Evolutionary conservation across 2,113 vertebrate species (phyloP), one percentile per base, ranked within the genome.

Genomic region (Cygnus buccinator): DNA sequence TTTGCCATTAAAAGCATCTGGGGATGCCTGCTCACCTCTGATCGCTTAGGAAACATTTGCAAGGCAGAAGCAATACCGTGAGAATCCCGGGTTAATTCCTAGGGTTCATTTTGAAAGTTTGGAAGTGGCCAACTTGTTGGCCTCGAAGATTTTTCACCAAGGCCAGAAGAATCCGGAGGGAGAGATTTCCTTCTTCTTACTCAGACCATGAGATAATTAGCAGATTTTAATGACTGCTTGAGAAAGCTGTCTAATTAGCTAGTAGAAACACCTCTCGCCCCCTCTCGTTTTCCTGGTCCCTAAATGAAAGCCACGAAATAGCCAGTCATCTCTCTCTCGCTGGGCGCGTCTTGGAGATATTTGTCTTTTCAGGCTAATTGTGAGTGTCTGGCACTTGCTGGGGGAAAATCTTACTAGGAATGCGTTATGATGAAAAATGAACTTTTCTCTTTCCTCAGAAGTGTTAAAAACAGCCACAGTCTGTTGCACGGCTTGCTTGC

Each of bases 201-300:
- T 92, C 37, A 89, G 87, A 82, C 93, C 65, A 46, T 28, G 84
- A 91, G 86, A 96, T 98, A 97, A 97, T 98, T 96, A 97, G 95
- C 71, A 67, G 90, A 95, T 95, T 97, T 95, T 93, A 97, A 97
- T 97, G 93, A 90, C 88, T 95, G 82, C 92, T 94, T 72, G 90
- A 96, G 93, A 97, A 95, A 96, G 78, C 75, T 83, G 93, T 59
- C 79, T 97, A 97, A 97, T 95, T 96, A 97, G 90, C 82, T 94
- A 75, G 88, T 93, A 80, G 91, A 93, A 94, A 55, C 59, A 93
- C 44, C 57, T n/a, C 43, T 73, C 41, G 0, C 25, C 25, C 43
- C 13, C 59, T 72, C 57, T n/a, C 7, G 19, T 9, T 84, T 61
- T 4, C 3, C 57, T 74, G 82, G 80, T 75, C 59, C 86, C 76